A percentile compares a stretch with the other conserved stretches of the same genome.
Conservation (phyloP, 2,113 vertebrate genomes). For the Seriola rivoliana region DNA sequence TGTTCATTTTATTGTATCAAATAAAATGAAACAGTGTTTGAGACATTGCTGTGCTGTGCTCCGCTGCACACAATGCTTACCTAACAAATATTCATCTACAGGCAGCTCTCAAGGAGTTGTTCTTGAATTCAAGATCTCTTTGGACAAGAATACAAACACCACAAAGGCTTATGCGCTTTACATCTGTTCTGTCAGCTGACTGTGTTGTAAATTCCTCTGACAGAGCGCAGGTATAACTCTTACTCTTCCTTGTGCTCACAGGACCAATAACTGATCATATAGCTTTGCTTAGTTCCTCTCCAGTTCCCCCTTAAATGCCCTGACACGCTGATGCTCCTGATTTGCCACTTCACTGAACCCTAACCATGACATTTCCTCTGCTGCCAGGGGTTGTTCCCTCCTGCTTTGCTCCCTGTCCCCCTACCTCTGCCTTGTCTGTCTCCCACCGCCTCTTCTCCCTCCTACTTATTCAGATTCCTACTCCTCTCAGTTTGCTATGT, state of each 20-base stretch:
- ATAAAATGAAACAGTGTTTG: constrained; percentile 48
- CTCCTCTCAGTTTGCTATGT: constrained; percentile 61
- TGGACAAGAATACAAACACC: constrained; percentile 35
- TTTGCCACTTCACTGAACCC: constrained; percentile 83
- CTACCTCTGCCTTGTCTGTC: constrained; percentile 47
- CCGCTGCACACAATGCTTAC: constrained; percentile 49
- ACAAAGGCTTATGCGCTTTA: constrained; percentile 35
- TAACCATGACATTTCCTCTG: constrained; percentile 80
- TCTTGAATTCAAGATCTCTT: constrained; percentile 36
- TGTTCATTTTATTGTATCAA: constrained; percentile 53
- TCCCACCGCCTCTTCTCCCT: constrained; percentile 54
- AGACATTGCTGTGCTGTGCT: constrained; percentile 23
- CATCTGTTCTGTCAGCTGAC: constrained; percentile 34
- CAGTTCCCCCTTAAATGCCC: constrained; percentile 77
- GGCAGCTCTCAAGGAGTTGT: constrained; percentile 35
- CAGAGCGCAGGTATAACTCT: constrained; percentile 62
- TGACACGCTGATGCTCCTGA: constrained; percentile 80
- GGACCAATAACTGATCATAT: constrained; percentile 72
- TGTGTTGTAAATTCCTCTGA: constrained; percentile 53
- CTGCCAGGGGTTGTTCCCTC: constrained; percentile 74
- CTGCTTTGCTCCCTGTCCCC: constrained; percentile 60
- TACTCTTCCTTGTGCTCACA: constrained; percentile 40
- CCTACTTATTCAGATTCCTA: constrained; percentile 65
- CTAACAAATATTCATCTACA: constrained; percentile 47
- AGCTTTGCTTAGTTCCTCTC: constrained; percentile 77